Percentiles rank a stretch among this genome's conserved stretches.
phyloP scores from a whole-genome alignment of 1,140 invertebrate genomes.

The Brachionus calyciflorus region DNA sequence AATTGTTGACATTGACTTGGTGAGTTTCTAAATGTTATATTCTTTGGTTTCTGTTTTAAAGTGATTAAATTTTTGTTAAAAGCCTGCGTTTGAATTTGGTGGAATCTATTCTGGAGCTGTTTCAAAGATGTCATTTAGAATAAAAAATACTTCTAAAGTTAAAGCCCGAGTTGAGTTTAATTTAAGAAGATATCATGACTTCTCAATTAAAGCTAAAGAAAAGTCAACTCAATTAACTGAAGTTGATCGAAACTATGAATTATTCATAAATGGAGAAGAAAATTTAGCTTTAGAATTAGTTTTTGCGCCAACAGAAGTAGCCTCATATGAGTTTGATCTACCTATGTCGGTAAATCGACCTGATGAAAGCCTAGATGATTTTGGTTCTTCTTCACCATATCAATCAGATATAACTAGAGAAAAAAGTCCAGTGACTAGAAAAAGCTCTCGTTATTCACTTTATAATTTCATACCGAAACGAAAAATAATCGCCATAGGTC shows the following conservation, averaged over 20 bases:
- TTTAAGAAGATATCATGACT: conserved; percentile 56
- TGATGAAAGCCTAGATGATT: conserved; percentile 15
- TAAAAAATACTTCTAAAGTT: conserved; percentile 53
- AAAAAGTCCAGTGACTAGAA: background rate
- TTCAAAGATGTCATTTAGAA: conserved; percentile 52
- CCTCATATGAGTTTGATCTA: conserved; percentile 42
- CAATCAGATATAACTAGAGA: background rate
- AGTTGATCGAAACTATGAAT: conserved; percentile 56
- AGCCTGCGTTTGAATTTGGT: conserved; percentile 58
- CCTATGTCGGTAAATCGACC: conserved; percentile 5
- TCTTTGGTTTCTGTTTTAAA: background rate
- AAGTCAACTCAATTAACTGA: conserved; percentile 54
- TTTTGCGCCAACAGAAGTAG: conserved; percentile 58
- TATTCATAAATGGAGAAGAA: conserved; percentile 54
- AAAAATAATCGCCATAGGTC: conserved; percentile 35
- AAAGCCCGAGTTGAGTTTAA: conserved; percentile 58
- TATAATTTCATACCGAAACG: conserved; percentile 30
- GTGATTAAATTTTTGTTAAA: conserved; percentile 48
- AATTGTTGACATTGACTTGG: conserved; percentile 57
- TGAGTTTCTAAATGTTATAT: conserved; percentile 48
- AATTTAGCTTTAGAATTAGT: conserved; percentile 54
- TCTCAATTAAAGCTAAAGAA: conserved; percentile 52
- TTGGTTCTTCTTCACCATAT: conserved; percentile 9
- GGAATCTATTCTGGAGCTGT: conserved; percentile 58
- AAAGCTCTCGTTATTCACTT: conserved; percentile 9